Evolutionary conservation across 2,797 vertebrate genomes (phyloP), one percentile per base, ranked within the genome.

Genomic region (Tapirus indicus): DNA sequence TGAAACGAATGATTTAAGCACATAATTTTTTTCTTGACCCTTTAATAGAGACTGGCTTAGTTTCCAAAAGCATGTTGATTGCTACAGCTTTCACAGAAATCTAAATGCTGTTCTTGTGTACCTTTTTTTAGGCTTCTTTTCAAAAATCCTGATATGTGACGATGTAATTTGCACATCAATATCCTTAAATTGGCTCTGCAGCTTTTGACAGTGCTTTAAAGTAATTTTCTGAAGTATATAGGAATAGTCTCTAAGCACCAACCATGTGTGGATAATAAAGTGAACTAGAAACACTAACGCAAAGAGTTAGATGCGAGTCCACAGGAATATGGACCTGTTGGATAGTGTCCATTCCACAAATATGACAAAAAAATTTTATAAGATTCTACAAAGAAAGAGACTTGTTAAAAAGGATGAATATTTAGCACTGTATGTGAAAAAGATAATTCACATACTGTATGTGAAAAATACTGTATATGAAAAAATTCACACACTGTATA

Each of bases 1-100:
- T 96, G 69, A 94, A 93, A 90, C 68, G 38, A 96, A 41, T 87
- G 74, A 68, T 93, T 94, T 80, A 96, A 96, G 14, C 12, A 69
- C 6, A 44, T 7, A 64, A 38, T 41, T 21, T 79, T 83, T 96
- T 93, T 89, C 72, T 84, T 95, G 80, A 84, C 72, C 20, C 29
- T 83, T 80, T 89, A 47, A 18, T 47, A 91, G 44, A 75, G 88
- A 66, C 23, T 60, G 35, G 38, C 44, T 96, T 74, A 41, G 41
- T 94, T 97, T 93, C 83, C 72, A 47, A 97, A 92, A 84, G 23
- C 44, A 52, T 66, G 25, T 89, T 89, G 80, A 94, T 84, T 80
- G 18, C 41, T 69, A 5, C 84, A 54, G 38, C 3, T 86, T 90
- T 94, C 54, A 49, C 27, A 41, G 27, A 80, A 96, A 89, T 60